Evolutionary conservation across 2,797 vertebrate species (phyloP), one percentile per base, ranked within the genome.

Genomic region (Pseudomugil tenellus): DNA sequence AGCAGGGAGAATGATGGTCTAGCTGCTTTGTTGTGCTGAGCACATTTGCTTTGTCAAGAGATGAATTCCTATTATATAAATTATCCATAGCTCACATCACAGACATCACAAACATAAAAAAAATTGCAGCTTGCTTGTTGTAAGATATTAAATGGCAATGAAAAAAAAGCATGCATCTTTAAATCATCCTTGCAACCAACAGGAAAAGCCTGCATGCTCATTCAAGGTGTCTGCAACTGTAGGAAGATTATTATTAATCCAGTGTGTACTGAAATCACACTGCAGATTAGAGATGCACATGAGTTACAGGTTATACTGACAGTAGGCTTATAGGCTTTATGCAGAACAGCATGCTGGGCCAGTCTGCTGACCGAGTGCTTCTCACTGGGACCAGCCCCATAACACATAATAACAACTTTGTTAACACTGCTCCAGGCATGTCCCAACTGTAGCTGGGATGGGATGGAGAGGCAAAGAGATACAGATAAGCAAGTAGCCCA

Each of bases 191-290:
- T 35, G 35, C 31, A 63, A 28, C 31, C 69, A 39, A 23, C 41
- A 56, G 49, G n/a, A 21, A 63, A 77, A 63, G 58, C 31, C 9
- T 80, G 61, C 63, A 58, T 35, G 23, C 54, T 74, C 39, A 65
- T 74, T 77, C 17, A 37, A 77, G 56, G 72, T 89, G 67, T 73
- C 72, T 79, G 60, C 31, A n/a, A 57, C 52, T 49, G 61, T 62
- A 77, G 82, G 84, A 59, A 84, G 91, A 93, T 93, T 93, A 93
- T n/a, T 78, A 85, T 89, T 93, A 93, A 93, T 92, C 91, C 85
- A 80, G 43, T 87, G 67, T 89, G 72, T 73, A 68, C 6, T 67
- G 67, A 26, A 76, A 74, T 86, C 80, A 90, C 70, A 71, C 43
- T 65, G 66, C 79, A 91, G 90, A 92, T 91, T 92, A 88, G 78